Evolutionary conservation across 2,113 vertebrate genomes (phyloP), one percentile per base, ranked within the genome.

Genomic region (Gopherus evgoodei): DNA sequence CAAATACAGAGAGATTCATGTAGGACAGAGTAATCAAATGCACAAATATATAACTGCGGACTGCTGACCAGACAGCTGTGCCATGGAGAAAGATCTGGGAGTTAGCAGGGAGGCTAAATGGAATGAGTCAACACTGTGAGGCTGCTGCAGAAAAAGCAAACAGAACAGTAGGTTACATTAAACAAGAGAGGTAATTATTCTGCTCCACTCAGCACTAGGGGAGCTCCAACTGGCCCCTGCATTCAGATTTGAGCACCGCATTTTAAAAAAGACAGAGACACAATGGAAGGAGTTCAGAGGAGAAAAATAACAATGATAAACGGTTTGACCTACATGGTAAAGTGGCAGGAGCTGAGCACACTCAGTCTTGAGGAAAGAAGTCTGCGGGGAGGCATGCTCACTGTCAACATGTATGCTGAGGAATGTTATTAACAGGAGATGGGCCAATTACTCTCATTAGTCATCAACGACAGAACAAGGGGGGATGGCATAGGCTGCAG

Each of bases 11-110:
- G 78, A 65, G 57, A 87, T 53, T 92, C 96, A 94, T 89, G 94
- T 1, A 3, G 92, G 93, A 98, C 84, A 97, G 88, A 90, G 94
- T 83, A 96, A 97, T 95, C 94, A 94, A 97, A 95, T 83, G 90
- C 94, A 94, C 94, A 93, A 93, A 94, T 79, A 95, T 92, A 96
- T 90, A 96, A 96, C 79, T 91, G 95, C 83, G 86, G 93, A 96
- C 95, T 93, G 96, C 95, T 96, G 96, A 96, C 90, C 91, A 96
- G 91, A 95, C 93, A 75, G 78, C 44, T 89, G 93, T 95, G 95
- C 87, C 94, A 93, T 47, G 79, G 94, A 95, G 91, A 92, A 95
- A 86, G 50, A 29, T 78, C 35, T 38, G 44, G 49, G 53, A 53
- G 47, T 19, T 50, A 38, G 17, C n/a, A 53, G 12, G 81, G 92